Evolutionary conservation across 2,113 vertebrate genomes (phyloP).

Genomic region (Nyctereutes procyonoides): DNA sequence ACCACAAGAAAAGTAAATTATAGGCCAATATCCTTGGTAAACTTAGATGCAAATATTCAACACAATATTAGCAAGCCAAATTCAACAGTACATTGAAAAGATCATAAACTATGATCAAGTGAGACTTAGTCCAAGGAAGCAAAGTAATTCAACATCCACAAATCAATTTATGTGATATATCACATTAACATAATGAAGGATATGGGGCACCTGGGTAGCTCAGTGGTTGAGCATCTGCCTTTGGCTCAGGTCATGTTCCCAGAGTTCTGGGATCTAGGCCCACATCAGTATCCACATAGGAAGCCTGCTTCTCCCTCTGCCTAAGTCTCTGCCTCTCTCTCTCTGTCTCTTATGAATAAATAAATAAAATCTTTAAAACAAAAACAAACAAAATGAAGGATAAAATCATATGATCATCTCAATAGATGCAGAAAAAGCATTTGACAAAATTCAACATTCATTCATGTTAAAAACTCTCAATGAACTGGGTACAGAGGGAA

Average conservation of each 20-base stretch:
- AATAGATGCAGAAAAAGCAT: background rate
- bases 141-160: background rate
- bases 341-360: too few relatives aligned
- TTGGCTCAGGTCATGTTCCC: too few relatives aligned
- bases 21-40: background rate
- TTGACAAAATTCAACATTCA: background rate
- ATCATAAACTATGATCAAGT: background rate
- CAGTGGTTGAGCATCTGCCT: too few relatives aligned
- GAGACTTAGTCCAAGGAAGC: background rate
- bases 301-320: too few relatives aligned
- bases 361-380: too few relatives aligned
- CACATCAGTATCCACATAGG: too few relatives aligned
- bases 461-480: background rate
- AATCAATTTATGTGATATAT: background rate
- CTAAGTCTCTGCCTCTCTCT: too few relatives aligned
- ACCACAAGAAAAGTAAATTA: background rate
- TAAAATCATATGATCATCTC: background rate
- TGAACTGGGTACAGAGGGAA: background rate
- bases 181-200: background rate
- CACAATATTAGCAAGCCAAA: background rate
- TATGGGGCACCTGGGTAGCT: too few relatives aligned
- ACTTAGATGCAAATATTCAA: background rate
- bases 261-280: too few relatives aligned
- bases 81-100: background rate
- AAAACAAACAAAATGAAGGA: background rate